A percentile compares a stretch with the other conserved stretches of the same genome.
These are phyloP conservation scores for Zaprionus capensis DNA, from an alignment of 1,140 invertebrate genomes.

Conservation along the genomic window DNA sequence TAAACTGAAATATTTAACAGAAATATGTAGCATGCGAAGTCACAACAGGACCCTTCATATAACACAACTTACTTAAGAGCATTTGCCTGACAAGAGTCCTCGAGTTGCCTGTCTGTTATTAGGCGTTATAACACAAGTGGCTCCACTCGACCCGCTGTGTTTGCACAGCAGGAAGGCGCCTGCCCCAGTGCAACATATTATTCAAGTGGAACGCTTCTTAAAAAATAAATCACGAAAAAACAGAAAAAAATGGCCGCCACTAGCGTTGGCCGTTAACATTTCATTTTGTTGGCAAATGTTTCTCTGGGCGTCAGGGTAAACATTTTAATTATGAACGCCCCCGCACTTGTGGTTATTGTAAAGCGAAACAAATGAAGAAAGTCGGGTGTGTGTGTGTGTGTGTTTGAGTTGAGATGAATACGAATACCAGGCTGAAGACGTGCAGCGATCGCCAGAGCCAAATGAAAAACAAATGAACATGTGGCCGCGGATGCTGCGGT, in stretches of 20 bases:
- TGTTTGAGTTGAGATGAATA: not conserved
- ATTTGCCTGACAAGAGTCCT: not conserved
- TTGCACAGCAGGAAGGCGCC: not conserved
- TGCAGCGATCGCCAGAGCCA: conserved; percentile 41
- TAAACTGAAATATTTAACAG: too few relatives aligned
- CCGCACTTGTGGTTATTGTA: conserved; percentile 64
- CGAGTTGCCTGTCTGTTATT: not conserved
- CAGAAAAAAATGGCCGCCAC: conserved; percentile 7
- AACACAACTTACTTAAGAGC: not conserved
- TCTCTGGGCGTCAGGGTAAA: conserved; percentile 44
- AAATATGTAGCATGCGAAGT: too few relatives aligned
- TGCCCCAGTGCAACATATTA: not conserved
- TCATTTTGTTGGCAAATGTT: conserved; percentile 69
- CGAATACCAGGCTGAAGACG: conserved; percentile 19
- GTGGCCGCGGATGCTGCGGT: conserved; percentile 71
- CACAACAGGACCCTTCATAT: not conserved
- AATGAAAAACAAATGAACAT: conserved; percentile 74
- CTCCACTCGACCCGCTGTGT: not conserved
- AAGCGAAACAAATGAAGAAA: conserved; percentile 75
- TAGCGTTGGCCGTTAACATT: conserved; percentile 65
- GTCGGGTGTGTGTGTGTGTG: conserved; percentile 43
- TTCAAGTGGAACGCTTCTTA: not conserved
- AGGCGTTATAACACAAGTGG: not conserved
- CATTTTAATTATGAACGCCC: conserved; percentile 68
- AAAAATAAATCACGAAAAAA: conserved; percentile 5